Percentiles rank a stretch among this genome's conserved stretches.
phyloP scores from a whole-genome alignment of 2,797 vertebrate genomes.

The Clarias laeviceps region DNA sequence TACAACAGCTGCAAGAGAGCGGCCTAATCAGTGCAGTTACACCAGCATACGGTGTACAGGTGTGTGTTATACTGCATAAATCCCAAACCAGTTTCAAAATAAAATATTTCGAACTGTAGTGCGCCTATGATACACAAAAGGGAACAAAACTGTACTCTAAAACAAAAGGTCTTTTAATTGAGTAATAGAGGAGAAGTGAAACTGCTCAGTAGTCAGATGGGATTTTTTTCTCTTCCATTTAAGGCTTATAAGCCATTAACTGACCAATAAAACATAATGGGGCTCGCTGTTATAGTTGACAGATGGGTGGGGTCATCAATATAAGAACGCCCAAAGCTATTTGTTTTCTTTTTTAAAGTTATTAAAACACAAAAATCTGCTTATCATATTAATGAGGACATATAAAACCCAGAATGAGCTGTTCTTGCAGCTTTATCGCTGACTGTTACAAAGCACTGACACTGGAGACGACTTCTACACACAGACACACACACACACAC shows the following conservation, averaged over 20 bases:
- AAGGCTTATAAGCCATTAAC: not conserved
- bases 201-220: slow-evolving; percentile 25
- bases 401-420: not conserved
- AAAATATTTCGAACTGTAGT: not conserved
- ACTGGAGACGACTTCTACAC: not conserved
- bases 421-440: not conserved
- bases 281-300: not conserved
- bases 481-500: no score
- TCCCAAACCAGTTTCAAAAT: not conserved
- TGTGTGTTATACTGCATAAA: not conserved
- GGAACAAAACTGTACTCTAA: slow-evolving; percentile 1
- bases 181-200: slow-evolving; percentile 52
- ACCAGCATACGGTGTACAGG: not conserved
- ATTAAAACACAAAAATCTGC: not conserved
- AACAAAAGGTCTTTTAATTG: slow-evolving; percentile 19
- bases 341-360: not conserved
- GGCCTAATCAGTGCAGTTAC: not conserved
- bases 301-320: not conserved
- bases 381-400: not conserved
- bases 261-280: not conserved
- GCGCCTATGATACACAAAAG: slow-evolving; percentile 1
- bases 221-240: not conserved
- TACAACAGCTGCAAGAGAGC: no score
- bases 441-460: not conserved
- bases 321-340: not conserved